These are phyloP conservation scores for Tricholaema leucomelas DNA, from an alignment of 2,113 vertebrate genomes.

Conservation along the genomic window DNA sequence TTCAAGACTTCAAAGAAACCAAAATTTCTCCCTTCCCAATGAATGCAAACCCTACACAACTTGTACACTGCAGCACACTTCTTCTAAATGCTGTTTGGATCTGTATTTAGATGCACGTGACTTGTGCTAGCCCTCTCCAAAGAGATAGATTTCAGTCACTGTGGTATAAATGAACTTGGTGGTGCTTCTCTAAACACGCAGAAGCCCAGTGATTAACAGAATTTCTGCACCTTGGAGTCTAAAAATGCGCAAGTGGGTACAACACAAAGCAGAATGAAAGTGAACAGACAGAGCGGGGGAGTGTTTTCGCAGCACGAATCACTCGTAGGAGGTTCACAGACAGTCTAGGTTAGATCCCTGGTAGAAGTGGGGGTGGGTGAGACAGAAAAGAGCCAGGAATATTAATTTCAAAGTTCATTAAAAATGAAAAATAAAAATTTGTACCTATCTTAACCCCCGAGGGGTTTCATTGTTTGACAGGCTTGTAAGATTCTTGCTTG, in stretches of 20 bases:
- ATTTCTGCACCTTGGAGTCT: slow-evolving; percentile 51
- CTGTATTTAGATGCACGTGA: not conserved
- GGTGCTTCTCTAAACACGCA: not conserved
- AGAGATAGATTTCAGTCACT: not conserved
- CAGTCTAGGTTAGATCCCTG: slow-evolving; percentile 71
- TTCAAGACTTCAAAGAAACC: not conserved
- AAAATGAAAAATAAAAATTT: slow-evolving; percentile 43
- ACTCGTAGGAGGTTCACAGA: slow-evolving; percentile 68
- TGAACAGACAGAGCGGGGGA: slow-evolving; percentile 71
- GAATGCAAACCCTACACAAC: not conserved
- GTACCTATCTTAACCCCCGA: not conserved
- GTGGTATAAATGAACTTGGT: not conserved
- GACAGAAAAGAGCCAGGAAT: slow-evolving; percentile 55
- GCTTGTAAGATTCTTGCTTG: not conserved
- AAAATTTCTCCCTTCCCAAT: not conserved
- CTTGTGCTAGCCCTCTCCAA: not conserved
- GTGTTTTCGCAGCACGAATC: slow-evolving; percentile 64
- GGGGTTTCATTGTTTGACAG: not conserved
- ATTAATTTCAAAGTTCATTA: slow-evolving; percentile 60
- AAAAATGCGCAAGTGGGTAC: slow-evolving; percentile 59
- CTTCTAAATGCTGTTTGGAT: not conserved
- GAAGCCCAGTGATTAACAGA: slow-evolving; percentile 20
- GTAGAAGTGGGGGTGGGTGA: slow-evolving; percentile 55
- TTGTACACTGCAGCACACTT: not conserved
- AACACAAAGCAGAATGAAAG: slow-evolving; percentile 66